These are phyloP conservation scores for Phaedon cochleariae DNA, from an alignment of 2,888 invertebrate genomes.

Conservation along the genomic window DNA sequence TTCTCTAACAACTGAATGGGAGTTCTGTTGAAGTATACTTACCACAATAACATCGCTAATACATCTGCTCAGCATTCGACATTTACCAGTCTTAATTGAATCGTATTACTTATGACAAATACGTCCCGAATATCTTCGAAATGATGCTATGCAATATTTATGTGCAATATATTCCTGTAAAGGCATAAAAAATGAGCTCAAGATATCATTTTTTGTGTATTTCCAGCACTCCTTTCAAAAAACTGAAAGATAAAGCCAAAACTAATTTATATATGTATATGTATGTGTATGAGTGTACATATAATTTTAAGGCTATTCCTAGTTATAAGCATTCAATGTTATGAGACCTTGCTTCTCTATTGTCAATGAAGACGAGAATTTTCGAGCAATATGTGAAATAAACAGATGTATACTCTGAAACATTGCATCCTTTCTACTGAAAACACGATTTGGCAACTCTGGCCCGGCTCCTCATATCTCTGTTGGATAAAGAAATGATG, in stretches of 20 bases:
- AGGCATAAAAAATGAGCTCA: not conserved
- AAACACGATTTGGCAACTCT: slow-evolving; percentile 10
- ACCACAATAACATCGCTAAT: slow-evolving; percentile 16
- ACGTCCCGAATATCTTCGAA: not conserved
- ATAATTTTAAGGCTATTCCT: slow-evolving; percentile 41
- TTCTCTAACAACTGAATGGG: not conserved
- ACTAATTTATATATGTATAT: slow-evolving; percentile 39
- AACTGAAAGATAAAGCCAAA: slow-evolving; percentile 20
- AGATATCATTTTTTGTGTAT: not conserved
- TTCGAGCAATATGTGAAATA: slow-evolving; percentile 60
- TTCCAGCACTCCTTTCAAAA: not conserved
- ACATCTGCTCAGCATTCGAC: slow-evolving; percentile 61
- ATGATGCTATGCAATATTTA: slow-evolving; percentile 9
- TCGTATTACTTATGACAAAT: slow-evolving; percentile 36
- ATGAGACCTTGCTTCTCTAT: slow-evolving; percentile 62
- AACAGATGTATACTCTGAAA: slow-evolving; percentile 58
- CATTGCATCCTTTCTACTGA: slow-evolving; percentile 49
- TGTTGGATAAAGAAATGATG: no score
- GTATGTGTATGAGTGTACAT: slow-evolving; percentile 48
- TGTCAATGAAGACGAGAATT: slow-evolving; percentile 48
- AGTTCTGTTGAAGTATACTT: not conserved
- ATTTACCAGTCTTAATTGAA: slow-evolving; percentile 45
- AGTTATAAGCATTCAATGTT: slow-evolving; percentile 61
- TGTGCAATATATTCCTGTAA: slow-evolving; percentile 1
- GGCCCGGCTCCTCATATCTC: not conserved